Conservation (phyloP, 1,140 invertebrate genomes). For the Popillia japonica region DNA sequence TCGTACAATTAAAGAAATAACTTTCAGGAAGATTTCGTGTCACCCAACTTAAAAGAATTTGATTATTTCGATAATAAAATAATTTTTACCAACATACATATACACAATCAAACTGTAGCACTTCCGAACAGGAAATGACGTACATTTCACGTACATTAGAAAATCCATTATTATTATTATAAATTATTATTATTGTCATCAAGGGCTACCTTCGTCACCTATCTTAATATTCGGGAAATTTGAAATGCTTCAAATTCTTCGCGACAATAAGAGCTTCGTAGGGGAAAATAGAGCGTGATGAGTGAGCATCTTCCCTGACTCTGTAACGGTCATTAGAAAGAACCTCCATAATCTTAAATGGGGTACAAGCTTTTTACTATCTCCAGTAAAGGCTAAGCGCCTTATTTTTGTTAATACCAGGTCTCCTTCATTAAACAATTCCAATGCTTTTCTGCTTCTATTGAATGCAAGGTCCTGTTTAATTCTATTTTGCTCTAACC, state of each 20-base stretch:
- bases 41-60: background rate
- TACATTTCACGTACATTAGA: no score
- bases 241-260: no score
- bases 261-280: background rate
- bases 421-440: background rate
- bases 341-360: background rate
- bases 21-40: background rate
- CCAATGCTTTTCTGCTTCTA: background rate
- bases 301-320: background rate
- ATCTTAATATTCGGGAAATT: no score
- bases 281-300: no score
- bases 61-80: slow-evolving; percentile 3
- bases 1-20: slow-evolving; percentile 1
- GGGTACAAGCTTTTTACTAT: background rate
- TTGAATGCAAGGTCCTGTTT: background rate
- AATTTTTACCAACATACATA: background rate
- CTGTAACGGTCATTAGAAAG: background rate
- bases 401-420: background rate
- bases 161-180: no score
- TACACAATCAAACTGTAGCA: background rate
- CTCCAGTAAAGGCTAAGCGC: background rate
- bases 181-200: no score
- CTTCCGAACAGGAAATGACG: background rate
- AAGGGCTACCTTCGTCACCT: no score
- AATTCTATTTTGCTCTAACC: background rate